Evolutionary conservation across 2,113 vertebrate genomes (phyloP), one percentile per base, ranked within the genome.

Genomic region (Dicrurus megarhynchus): DNA sequence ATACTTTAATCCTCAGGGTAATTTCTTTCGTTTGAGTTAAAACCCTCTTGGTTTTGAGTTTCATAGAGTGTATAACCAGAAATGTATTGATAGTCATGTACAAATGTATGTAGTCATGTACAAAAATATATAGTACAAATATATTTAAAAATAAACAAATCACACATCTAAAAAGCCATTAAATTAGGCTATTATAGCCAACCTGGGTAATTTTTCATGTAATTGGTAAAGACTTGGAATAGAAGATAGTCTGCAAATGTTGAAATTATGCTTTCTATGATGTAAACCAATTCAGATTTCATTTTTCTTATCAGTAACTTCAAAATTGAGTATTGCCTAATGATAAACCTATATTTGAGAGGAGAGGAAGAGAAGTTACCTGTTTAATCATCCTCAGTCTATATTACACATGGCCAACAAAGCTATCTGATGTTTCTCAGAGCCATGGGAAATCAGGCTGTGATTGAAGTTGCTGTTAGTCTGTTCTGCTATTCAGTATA

Each of bases 21-120:
- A 86, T 63, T 94, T 91, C 22, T 64, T 95, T 84, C 77, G 8
- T 84, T 90, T 93, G 46, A 89, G 42, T 69, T 89, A 49, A 84
- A 75, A 41, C 55, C 30, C 23, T 74, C 30, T 73, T 76, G 71
- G 30, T 14, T 93, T 97, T 91, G 35, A 80, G 37, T 91, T 94
- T 84, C 65, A 42, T 28, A 26, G 22, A 46, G 7, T 63, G 6
- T 52, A 32, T 63, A 83, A 65, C 16, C 47, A 73, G 75, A 84
- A 90, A 70, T 24, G 9, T 42, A 55, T 47, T 47, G 14, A 76
- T 85, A 69, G 9, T 63, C 27, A n/a, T n/a, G n/a, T n/a, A n/a
- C n/a, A n/a, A n/a, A n/a, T n/a, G n/a, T n/a, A n/a, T n/a, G n/a
- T n/a, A n/a, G n/a, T n/a, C n/a, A n/a, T n/a, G n/a, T n/a, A n/a